These are phyloP conservation scores for Drosophila ercepeae DNA, from an alignment of 1,140 invertebrate genomes.

Conservation along the genomic window DNA sequence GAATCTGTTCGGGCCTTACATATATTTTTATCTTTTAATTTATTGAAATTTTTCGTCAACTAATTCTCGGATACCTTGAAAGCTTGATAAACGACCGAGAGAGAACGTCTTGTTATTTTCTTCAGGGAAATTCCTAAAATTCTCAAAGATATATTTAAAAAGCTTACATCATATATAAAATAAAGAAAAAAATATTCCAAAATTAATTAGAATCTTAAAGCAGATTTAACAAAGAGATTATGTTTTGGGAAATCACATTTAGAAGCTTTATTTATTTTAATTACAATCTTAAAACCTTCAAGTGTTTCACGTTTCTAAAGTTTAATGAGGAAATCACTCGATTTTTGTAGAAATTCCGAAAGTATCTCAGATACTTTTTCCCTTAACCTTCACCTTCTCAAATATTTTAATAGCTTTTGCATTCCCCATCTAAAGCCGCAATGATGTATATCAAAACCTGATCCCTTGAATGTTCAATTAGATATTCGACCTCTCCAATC, in stretches of 20 bases:
- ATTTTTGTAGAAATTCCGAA: too few relatives aligned
- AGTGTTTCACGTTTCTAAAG: background rate
- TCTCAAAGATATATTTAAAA: background rate
- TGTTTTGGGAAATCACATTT: too few relatives aligned
- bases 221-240: background rate
- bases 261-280: background rate
- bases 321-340: background rate
- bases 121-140: conserved; percentile 14
- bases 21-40: conserved; percentile 36
- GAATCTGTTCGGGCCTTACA: conserved; percentile 8
- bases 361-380: too few relatives aligned
- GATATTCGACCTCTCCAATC: conserved; percentile 3
- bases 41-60: conserved; percentile 35
- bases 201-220: background rate
- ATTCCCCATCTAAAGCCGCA: too few relatives aligned
- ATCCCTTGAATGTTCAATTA: conserved; percentile 19
- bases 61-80: conserved; percentile 29
- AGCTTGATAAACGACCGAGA: conserved; percentile 21
- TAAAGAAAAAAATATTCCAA: background rate
- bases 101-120: conserved; percentile 7
- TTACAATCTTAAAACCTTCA: background rate
- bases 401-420: background rate
- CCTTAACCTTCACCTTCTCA: background rate
- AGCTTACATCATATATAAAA: background rate
- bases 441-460: background rate